A percentile compares a stretch with the other conserved stretches of the same genome.
Conservation (phyloP, 2,113 vertebrate species). For the Laterallus jamaicensis region DNA sequence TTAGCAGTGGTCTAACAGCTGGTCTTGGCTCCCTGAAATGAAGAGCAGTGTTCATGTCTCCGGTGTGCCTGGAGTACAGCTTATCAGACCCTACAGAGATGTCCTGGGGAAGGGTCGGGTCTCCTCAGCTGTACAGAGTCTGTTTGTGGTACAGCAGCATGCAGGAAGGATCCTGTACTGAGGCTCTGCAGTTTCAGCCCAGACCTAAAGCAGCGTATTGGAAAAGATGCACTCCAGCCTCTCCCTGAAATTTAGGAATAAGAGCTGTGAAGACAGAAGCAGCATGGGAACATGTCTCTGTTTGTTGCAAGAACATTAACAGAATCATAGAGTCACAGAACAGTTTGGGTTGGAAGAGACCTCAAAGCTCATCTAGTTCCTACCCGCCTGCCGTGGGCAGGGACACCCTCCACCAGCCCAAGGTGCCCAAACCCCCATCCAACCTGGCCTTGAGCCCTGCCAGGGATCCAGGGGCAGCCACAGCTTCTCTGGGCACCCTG, state of each 20-base stretch:
- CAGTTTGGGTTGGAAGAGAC: too few relatives aligned
- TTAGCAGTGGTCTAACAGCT: background rate
- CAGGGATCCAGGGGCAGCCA: too few relatives aligned
- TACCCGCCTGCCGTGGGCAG: too few relatives aligned
- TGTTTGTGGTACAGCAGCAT: background rate
- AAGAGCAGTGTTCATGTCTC: background rate
- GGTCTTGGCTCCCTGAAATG: background rate
- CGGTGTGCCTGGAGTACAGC: background rate
- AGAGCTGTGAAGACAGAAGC: background rate
- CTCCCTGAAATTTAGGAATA: background rate
- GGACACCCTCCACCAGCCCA: too few relatives aligned
- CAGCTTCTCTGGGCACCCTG: too few relatives aligned
- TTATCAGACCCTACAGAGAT: background rate
- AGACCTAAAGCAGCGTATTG: background rate
- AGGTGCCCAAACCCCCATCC: too few relatives aligned
- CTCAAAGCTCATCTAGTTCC: too few relatives aligned
- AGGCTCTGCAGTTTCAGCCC: background rate
- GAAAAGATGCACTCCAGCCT: background rate
- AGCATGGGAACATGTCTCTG: background rate
- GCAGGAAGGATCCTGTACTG: background rate
- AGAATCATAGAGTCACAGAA: background rate
- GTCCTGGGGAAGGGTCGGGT: background rate
- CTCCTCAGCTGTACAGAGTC: background rate
- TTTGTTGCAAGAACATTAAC: background rate
- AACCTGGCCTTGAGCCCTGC: too few relatives aligned